Evolutionary conservation across 2,888 invertebrate species (phyloP), one percentile per base, ranked within the genome.

Genomic region (Drosophila neotestacea): DNA sequence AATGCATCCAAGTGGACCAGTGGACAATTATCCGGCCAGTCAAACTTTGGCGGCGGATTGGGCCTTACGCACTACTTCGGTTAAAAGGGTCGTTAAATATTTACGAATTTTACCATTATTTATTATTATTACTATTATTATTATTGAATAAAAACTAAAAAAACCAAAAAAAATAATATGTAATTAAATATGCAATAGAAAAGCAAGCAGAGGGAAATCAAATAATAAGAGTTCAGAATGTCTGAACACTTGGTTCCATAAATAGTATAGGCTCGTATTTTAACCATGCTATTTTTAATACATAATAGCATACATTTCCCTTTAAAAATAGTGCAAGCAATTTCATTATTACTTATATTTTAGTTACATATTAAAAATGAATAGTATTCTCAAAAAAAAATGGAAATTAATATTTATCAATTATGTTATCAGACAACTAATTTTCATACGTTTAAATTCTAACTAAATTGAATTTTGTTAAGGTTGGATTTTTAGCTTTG

Each of bases 1-100:
- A 58, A 6, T 5, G 80, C 80, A 0, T 70, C 69, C 28, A 81
- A 76, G 48, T 81, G 80, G 80, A 73, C 67, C 6, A 76, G 73
- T 7, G 79, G 79, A 0, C 77, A 59, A 1, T n/a, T 79, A 36
- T 82, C 59, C 16, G 87, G 80, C 4, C 61, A 73, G 34, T 32
- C 2, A 1, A 63, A 90, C 59, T 90, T 76, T 47, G 83, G 79
- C 9, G 90, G 69, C 10, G 85, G 85, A 1, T 30, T 91, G 50
- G 90, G 90, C 28, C 46, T 91, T 4, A 81, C 82, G 0, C 91
- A 90, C 11, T 47, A 62, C 9, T 91, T 91, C 60, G 90, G 91
- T 56, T 89, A 66, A 71, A 34, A 7, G 22, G 22, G 22, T 16
- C 36, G 0, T 28, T 4, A 27, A 34, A 1, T 32, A 0, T 0